phyloP scores from a whole-genome alignment of 2,113 vertebrate genomes.

The Otus sunia region DNA sequence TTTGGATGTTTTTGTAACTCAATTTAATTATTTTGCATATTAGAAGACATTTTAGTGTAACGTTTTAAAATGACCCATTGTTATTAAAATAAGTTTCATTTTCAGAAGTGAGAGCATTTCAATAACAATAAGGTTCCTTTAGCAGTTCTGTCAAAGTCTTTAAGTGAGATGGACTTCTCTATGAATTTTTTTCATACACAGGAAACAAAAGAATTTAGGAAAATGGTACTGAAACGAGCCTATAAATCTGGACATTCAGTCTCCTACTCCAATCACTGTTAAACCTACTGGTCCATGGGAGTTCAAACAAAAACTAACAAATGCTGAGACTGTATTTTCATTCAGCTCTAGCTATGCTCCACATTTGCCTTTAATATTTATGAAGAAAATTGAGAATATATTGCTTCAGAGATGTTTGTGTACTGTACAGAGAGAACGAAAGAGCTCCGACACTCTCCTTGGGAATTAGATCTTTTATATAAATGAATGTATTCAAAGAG shows the following conservation, averaged over 20 bases:
- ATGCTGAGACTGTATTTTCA: not conserved
- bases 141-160: not conserved
- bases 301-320: not conserved
- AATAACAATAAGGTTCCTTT: not conserved
- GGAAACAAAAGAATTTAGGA: not conserved
- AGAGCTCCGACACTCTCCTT: not conserved
- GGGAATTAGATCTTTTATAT: not conserved
- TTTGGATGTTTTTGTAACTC: not conserved
- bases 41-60: not conserved
- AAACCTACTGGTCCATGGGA: not conserved
- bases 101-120: not conserved
- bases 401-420: constrained; percentile 18
- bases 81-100: not conserved
- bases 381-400: constrained; percentile 22
- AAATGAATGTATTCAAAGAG: not conserved
- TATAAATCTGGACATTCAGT: not conserved
- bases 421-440: not conserved
- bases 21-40: not conserved
- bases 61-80: not conserved
- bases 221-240: not conserved
- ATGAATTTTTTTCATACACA: not conserved
- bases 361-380: not conserved
- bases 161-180: not conserved
- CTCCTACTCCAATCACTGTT: not conserved
- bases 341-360: not conserved